These are phyloP conservation scores for Drosophila lacertosa DNA, from an alignment of 1,140 invertebrate species.

Conservation along the genomic window DNA sequence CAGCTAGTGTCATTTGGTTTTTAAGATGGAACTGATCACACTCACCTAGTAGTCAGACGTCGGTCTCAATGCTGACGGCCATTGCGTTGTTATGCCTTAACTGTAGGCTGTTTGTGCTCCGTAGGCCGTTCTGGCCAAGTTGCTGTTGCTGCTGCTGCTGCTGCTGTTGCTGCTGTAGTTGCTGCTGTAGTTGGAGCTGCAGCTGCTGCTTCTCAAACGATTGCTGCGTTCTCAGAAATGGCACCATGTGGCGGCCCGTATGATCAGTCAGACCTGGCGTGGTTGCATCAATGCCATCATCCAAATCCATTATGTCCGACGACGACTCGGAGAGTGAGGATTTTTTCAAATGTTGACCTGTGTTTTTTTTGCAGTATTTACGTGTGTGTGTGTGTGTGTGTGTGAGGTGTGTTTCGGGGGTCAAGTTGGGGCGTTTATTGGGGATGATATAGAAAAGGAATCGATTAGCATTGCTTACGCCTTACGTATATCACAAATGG, in stretches of 20 bases:
- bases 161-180: conserved; percentile 66
- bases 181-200: conserved; percentile 72
- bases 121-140: conserved; percentile 84
- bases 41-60: conserved; percentile 97
- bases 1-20: conserved; percentile 9
- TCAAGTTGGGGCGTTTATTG: conserved; percentile 15
- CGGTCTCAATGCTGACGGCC: conserved; percentile 96
- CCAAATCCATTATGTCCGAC: conserved; percentile 97
- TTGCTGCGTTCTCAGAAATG: conserved; percentile 83
- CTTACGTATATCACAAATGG: conserved; percentile 21
- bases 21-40: too few relatives aligned
- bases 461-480: conserved; percentile 45
- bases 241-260: conserved; percentile 82
- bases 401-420: conserved; percentile 25
- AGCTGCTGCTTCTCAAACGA: conserved; percentile 81
- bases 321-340: conserved; percentile 96
- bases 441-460: conserved; percentile 47
- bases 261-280: conserved; percentile 87
- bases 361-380: conserved; percentile 20
- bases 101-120: conserved; percentile 92
- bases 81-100: conserved; percentile 91
- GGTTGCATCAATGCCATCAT: conserved; percentile 92
- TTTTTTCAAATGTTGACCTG: conserved; percentile 95
- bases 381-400: conserved; percentile 19
- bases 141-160: conserved; percentile 61